These are phyloP conservation scores for Ceratosolen fusciceps DNA, from an alignment of 1,140 invertebrate genomes.

Conservation along the genomic window DNA sequence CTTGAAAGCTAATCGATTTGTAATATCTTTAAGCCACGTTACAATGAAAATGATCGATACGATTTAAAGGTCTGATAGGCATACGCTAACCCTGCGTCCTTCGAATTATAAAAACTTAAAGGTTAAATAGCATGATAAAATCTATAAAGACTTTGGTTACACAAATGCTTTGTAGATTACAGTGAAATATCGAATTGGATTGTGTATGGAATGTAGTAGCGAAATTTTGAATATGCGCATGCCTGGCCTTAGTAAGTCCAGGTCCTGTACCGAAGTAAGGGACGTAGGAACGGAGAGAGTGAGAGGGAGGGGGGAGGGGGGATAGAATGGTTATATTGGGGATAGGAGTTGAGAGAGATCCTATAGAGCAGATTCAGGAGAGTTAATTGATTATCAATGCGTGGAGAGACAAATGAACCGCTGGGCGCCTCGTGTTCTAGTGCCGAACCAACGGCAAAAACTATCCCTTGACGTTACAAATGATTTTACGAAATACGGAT, in stretches of 20 bases:
- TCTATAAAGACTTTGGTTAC: background rate
- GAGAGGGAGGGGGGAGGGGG: background rate
- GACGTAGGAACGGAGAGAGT: too few species aligned
- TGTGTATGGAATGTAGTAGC: background rate
- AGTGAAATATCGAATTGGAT: background rate
- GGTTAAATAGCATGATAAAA: background rate
- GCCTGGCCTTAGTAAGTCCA: background rate
- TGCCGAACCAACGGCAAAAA: background rate
- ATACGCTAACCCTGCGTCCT: too few species aligned
- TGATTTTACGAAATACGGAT: background rate
- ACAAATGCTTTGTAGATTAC: background rate
- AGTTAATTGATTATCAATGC: constrained; percentile 28
- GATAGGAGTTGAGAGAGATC: background rate
- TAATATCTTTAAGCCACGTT: background rate
- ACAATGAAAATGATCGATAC: background rate
- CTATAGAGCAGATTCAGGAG: background rate
- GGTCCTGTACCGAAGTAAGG: background rate
- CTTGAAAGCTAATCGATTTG: background rate
- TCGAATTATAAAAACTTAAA: too few species aligned
- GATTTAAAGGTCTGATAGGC: too few species aligned
- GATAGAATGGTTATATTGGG: background rate
- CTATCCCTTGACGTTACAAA: background rate
- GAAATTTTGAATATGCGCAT: constrained; percentile 17
- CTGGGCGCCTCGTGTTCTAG: background rate
- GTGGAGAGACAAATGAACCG: background rate